Conservation (phyloP, 1,140 invertebrate genomes). For the Pseudomyrmex pallidus region DNA sequence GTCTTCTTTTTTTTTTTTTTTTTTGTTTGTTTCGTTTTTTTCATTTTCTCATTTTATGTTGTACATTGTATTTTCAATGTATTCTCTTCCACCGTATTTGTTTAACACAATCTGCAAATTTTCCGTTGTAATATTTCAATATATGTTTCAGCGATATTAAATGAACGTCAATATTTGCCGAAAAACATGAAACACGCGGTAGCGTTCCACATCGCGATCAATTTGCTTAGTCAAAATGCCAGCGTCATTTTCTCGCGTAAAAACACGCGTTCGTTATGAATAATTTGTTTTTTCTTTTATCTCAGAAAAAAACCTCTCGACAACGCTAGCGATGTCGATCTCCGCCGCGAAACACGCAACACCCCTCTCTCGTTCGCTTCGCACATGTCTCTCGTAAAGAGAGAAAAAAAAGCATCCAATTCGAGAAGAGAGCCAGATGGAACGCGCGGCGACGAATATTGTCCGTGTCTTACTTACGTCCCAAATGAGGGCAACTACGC, state of each 20-base stretch:
- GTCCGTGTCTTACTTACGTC: no score
- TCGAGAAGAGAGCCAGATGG: no score
- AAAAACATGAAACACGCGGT: neutral
- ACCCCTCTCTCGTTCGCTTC: neutral
- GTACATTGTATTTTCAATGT: no score
- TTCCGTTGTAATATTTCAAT: no score
- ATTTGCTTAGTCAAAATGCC: conserved; percentile 17
- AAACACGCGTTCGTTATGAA: neutral
- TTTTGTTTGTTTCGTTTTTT: neutral
- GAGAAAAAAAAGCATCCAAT: conserved; percentile 14
- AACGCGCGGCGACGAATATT: no score
- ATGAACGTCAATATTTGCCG: neutral
- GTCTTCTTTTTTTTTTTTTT: neutral
- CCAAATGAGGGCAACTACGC: no score
- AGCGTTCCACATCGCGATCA: neutral
- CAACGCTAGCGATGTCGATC: conserved; percentile 13
- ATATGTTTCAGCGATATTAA: neutral
- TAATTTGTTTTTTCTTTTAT: conserved; percentile 3
- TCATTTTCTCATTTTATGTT: no score
- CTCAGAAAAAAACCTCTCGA: neutral
- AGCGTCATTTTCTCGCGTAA: conserved; percentile 6
- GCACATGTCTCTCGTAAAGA: conserved; percentile 17
- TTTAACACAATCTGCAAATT: no score
- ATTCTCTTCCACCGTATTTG: no score
- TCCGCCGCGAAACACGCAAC: conserved; percentile 17